phyloP scores from a whole-genome alignment of 2,888 invertebrate genomes.

The Cephus pulcher region DNA sequence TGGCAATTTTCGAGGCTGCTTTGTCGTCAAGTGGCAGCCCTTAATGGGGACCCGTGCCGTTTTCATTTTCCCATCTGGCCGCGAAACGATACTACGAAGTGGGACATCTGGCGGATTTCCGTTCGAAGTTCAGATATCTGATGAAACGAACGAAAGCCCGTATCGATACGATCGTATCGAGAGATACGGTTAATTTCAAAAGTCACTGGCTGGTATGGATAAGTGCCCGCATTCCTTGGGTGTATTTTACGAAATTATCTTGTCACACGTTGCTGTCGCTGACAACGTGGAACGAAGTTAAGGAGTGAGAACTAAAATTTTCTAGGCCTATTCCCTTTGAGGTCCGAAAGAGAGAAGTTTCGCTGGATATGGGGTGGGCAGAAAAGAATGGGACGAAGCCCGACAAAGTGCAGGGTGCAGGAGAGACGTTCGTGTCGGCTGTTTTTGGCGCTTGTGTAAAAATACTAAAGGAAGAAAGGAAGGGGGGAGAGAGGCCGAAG shows the following conservation, averaged over 20 bases:
- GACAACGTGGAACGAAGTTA: neutral
- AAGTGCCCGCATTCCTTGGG: neutral
- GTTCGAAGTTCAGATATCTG: neutral
- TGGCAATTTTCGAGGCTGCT: slow-evolving; percentile 44
- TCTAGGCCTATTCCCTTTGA: neutral
- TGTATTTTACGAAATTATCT: neutral
- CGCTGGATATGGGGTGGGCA: neutral
- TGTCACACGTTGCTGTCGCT: neutral
- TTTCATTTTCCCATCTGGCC: slow-evolving; percentile 11
- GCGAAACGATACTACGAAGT: slow-evolving; percentile 17
- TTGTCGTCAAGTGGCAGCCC: slow-evolving; percentile 23
- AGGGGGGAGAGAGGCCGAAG: neutral
- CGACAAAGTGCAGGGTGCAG: neutral
- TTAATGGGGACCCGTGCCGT: slow-evolving; percentile 1
- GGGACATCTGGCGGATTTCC: slow-evolving; percentile 7
- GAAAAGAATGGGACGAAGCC: neutral
- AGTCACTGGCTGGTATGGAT: neutral
- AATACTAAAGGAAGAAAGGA: neutral
- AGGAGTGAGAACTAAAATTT: neutral
- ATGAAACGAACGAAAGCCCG: neutral
- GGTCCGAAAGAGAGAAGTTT: neutral
- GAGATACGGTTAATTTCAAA: neutral
- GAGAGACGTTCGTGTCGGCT: neutral
- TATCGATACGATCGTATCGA: neutral
- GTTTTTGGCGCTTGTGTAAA: neutral